Base-by-base conservation (phyloP, 2,797 vertebrate genomes). In the Pteronotus mesoamericanus region DNA sequence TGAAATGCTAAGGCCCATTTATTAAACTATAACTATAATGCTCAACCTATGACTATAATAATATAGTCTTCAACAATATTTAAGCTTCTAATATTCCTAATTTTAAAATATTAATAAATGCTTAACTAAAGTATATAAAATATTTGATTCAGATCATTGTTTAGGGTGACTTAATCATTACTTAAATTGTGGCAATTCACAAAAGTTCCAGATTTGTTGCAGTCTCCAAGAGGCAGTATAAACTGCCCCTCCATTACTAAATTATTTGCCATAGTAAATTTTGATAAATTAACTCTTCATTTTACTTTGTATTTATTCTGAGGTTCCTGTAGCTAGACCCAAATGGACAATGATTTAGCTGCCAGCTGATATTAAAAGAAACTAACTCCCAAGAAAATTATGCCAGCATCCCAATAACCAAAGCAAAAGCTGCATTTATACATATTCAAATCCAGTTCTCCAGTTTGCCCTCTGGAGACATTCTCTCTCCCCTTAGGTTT, bases 301-400 rank as follows among this genome's bases (percentile, higher is more conserved):
- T 89, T 93, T 89, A 79, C 21, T 87, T 66, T 86, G 37, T 89
- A 91, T 53, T 91, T 95, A 96, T 48, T 92, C 44, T 53, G 68
- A 86, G 18, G 18, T 66, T 86, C 57, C 29, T 78, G 48, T 42
- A n/a, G 53, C 22, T 92, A 83, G 68, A 91, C 14, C 87, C 42
- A 37, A 88, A 51, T 44, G 39, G 55, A 92, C 71, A 83, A 15
- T 77, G 14, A 51, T 64, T 84, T 61, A 89, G 79, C 44, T 86
- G 39, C 80, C 61, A 91, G 78, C 22, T 88, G n/a, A 22, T 88
- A 61, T 77, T 90, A 90, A 95, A 87, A 57, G 55, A 89, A 94
- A 78, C 32, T 39, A 97, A 91, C 42, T 93, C 39, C 10, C 46
- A 79, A 83, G 48, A 93, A 94, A 82, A 29, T 53, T 84, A 90